A percentile compares a stretch with the other conserved stretches of the same genome.
These are phyloP conservation scores for Folsomia manolachei DNA, from an alignment of 2,888 invertebrate species.

Conservation along the genomic window DNA sequence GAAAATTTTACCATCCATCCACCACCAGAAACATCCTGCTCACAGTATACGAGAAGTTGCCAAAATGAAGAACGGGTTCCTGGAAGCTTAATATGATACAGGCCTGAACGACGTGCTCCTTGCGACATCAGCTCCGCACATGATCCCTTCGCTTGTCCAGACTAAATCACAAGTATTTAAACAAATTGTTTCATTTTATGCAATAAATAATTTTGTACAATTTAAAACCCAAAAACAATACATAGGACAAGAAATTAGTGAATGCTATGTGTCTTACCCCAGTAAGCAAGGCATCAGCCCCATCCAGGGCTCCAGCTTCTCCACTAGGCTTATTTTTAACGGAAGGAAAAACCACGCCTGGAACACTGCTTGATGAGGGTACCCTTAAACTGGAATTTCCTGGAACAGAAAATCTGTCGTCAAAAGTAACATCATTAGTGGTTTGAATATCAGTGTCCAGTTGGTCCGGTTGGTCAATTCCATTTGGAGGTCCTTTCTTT, in stretches of 20 bases:
- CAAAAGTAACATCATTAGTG: conserved; percentile 46
- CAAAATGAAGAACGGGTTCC: conserved; percentile 77
- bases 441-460: conserved; percentile 39
- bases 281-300: conserved; percentile 48
- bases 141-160: conserved; percentile 67
- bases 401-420: conserved; percentile 22
- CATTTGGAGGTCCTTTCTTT: conserved; percentile 30
- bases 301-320: conserved; percentile 44
- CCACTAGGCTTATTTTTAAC: conserved; percentile 77
- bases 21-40: conserved; percentile 82
- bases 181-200: conserved; percentile 10
- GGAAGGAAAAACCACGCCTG: conserved; percentile 76
- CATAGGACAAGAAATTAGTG: no score
- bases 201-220: conserved; percentile 6
- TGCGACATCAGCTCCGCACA: conserved; percentile 81
- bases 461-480: conserved; percentile 42
- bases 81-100: conserved; percentile 83
- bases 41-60: conserved; percentile 88
- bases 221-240: neutral
- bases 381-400: neutral
- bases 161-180: conserved; percentile 35
- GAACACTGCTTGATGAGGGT: conserved; percentile 24
- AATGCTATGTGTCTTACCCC: no score
- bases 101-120: conserved; percentile 81
- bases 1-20: conserved; percentile 76